phyloP scores from a whole-genome alignment of 2,797 vertebrate genomes.

The Myoxocephalus aenaeus region DNA sequence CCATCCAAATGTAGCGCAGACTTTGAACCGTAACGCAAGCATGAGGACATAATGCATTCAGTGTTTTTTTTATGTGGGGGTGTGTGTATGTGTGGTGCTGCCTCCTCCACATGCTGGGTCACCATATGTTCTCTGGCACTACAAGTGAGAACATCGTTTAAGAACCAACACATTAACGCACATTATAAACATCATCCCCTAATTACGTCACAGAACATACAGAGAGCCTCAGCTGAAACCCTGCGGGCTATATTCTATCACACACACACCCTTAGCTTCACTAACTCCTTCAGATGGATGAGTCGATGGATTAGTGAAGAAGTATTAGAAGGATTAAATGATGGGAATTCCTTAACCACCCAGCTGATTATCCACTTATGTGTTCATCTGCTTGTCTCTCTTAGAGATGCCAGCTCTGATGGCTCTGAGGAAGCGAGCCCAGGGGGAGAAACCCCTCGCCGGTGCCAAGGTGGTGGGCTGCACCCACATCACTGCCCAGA shows the following conservation, averaged over 20 bases:
- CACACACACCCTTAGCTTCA: constrained; percentile 11
- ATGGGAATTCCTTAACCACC: constrained; percentile 46
- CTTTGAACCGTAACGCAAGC: background rate
- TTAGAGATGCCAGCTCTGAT: constrained; percentile 98
- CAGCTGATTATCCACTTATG: constrained; percentile 9
- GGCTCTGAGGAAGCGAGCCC: constrained; percentile 97
- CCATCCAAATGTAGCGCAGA: background rate
- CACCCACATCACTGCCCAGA: constrained; percentile 98
- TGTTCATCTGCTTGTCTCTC: constrained; percentile 17
- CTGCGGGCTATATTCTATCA: constrained; percentile 5
- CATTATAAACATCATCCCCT: constrained; percentile 21
- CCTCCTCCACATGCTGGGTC: constrained; percentile 24
- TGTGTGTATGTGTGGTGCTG: background rate
- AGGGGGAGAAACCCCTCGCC: constrained; percentile 96
- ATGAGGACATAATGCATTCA: background rate
- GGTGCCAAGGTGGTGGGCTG: constrained; percentile 99
- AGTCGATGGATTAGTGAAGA: constrained; percentile 37
- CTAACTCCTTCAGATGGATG: constrained; percentile 30
- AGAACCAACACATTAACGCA: constrained; percentile 18
- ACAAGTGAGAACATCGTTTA: constrained; percentile 22
- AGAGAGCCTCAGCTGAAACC: constrained; percentile 43
- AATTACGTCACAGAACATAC: constrained; percentile 32
- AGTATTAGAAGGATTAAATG: constrained; percentile 46
- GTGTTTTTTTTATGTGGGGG: background rate
- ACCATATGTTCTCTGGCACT: constrained; percentile 60